Conservation (phyloP, 1,140 invertebrate genomes). For the Battus philenor region DNA sequence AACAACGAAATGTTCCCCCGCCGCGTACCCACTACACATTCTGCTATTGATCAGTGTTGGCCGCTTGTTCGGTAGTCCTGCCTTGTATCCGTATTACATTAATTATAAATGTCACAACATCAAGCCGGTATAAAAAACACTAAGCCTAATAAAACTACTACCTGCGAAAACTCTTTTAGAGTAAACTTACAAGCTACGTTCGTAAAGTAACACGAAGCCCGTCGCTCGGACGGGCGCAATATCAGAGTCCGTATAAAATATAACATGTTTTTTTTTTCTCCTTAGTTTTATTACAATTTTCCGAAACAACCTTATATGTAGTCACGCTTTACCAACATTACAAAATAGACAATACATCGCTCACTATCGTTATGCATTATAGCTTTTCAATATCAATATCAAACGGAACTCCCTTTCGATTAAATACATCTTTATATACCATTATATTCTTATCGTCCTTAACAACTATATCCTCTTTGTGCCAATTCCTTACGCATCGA, state of each 20-base stretch:
- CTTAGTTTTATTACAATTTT: slow-evolving; percentile 74
- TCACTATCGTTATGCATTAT: slow-evolving; percentile 65
- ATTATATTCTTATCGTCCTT: slow-evolving; percentile 36
- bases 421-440: slow-evolving; percentile 29
- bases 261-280: slow-evolving; percentile 67
- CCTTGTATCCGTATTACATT: slow-evolving; percentile 63
- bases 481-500: slow-evolving; percentile 69
- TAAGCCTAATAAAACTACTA: slow-evolving; percentile 77
- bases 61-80: slow-evolving; percentile 61
- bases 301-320: slow-evolving; percentile 72
- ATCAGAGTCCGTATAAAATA: slow-evolving; percentile 72
- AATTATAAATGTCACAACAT: slow-evolving; percentile 77
- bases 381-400: slow-evolving; percentile 53
- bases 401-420: slow-evolving; percentile 56
- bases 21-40: slow-evolving; percentile 72
- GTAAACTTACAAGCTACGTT: slow-evolving; percentile 73
- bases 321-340: slow-evolving; percentile 68
- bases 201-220: slow-evolving; percentile 69
- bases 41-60: slow-evolving; percentile 62
- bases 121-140: slow-evolving; percentile 78
- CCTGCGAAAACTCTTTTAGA: slow-evolving; percentile 77
- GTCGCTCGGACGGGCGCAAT: slow-evolving; percentile 41
- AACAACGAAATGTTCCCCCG: slow-evolving; percentile 40
- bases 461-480: slow-evolving; percentile 41
- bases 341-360: slow-evolving; percentile 72